Base-by-base conservation (phyloP, 2,797 vertebrate species). In the Urosaurus nigricauda region DNA sequence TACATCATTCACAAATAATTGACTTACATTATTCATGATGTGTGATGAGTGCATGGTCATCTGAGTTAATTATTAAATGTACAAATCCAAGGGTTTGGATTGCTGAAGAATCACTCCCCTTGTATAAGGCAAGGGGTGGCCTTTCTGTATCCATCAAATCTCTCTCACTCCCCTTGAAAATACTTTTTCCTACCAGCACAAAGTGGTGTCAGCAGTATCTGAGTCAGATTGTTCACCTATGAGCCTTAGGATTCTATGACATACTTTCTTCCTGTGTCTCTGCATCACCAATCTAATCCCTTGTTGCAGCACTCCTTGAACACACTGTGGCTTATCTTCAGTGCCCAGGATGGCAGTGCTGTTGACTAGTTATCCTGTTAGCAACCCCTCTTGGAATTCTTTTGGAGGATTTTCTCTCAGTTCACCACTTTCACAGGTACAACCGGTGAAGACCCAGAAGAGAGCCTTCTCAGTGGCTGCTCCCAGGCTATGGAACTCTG, bases 21-120 rank as follows among this genome's bases (percentile, higher is more conserved):
- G 37, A 83, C 24, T 79, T 75, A 32, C 3, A 88, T 77, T 84
- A 81, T 85, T 83, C 32, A 58, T 58, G 68, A 24, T 88, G 88
- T 86, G n/a, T 40, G 37, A 37, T 88, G 35, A 53, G 88, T 88
- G 19, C 37, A 56, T 89, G 86, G 32, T 87, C 2, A 65, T 37
- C 65, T 29, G 53, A 58, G n/a, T 58, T 63, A 40, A 75, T 37
- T 43, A 58, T 32, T 37, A 60, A 29, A 32, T 19, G 56, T 19
- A 58, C 37, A 70, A 79, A 56, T 79, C 32, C 60, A 84, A 47
- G 21, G 2, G 24, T 16, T 7, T 58, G 5, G 19, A n/a, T 14
- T 65, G 13, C 26, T 80, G 4, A 81, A 63, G 58, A 47, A 65
- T 32, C 14, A 60, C 65, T 83, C n/a, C 14, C 32, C 47, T 77